These are phyloP conservation scores for Haliclystus octoradiatus DNA, from an alignment of 30 jellyfish, hydroid and myxozoan species.

Conservation along the genomic window DNA sequence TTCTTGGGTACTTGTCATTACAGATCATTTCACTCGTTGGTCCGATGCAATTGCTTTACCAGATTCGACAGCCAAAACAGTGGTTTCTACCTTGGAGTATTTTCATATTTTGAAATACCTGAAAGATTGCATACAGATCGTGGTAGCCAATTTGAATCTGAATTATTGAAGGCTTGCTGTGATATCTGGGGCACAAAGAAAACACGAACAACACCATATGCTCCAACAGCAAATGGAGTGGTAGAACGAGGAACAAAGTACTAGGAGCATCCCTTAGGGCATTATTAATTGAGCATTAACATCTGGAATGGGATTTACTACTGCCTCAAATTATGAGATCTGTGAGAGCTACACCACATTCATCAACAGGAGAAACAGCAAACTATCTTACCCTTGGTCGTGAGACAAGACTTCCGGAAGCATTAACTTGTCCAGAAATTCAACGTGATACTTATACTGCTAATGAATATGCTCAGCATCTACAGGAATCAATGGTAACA, in stretches of 20 bases:
- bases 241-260: no score
- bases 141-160: not conserved
- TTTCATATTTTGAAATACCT: not conserved
- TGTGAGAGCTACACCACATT: no score
- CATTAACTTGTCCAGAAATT: no score
- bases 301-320: no score
- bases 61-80: not conserved
- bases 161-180: not conserved
- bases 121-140: not conserved
- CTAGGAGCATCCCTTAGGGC: no score
- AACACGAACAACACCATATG: not conserved
- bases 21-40: not conserved
- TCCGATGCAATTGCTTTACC: not conserved
- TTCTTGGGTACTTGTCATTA: no score
- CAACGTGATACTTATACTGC: no score
- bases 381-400: conserved; percentile 34
- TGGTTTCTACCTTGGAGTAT: not conserved
- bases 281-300: no score
- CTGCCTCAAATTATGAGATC: no score
- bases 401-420: conserved; percentile 58
- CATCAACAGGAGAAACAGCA: conserved; percentile 55
- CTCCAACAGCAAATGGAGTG: not conserved
- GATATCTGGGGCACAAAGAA: not conserved
- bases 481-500: no score
- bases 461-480: no score